phyloP scores from a whole-genome alignment of 2,888 invertebrate genomes.

The Rhaphigaster nebulosa region DNA sequence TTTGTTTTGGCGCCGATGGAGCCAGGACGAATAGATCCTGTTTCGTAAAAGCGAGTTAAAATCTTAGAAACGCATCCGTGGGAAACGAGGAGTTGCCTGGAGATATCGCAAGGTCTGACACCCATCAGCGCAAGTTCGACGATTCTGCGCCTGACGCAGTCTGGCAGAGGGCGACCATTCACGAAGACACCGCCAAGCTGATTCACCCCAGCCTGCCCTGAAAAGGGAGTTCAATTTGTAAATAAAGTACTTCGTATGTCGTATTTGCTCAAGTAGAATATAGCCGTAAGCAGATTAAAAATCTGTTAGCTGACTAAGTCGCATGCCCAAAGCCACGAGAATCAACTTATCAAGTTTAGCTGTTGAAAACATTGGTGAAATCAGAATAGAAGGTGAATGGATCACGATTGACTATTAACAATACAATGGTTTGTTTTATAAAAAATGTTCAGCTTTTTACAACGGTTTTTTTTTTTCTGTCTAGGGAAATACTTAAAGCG shows the following conservation, averaged over 20 bases:
- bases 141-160: constrained; percentile 92
- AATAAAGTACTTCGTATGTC: neutral
- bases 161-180: constrained; percentile 96
- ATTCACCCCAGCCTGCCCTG: constrained; percentile 97
- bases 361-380: too few relatives aligned
- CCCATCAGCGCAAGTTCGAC: constrained; percentile 95
- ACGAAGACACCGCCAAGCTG: constrained; percentile 97
- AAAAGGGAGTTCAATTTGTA: constrained; percentile 62
- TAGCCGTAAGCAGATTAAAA: too few relatives aligned
- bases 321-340: too few relatives aligned
- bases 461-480: too few relatives aligned
- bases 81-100: constrained; percentile 92
- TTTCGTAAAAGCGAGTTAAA: constrained; percentile 95
- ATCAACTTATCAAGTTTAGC: too few relatives aligned
- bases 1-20: constrained; percentile 96
- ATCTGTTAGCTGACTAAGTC: too few relatives aligned
- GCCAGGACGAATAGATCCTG: constrained; percentile 94
- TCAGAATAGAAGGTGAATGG: too few relatives aligned
- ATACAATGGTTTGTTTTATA: too few relatives aligned
- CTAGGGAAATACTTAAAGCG: too few relatives aligned
- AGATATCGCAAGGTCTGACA: constrained; percentile 96
- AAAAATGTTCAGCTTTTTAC: too few relatives aligned
- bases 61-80: constrained; percentile 99
- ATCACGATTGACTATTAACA: too few relatives aligned
- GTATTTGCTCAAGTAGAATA: too few relatives aligned